Evolutionary conservation across 2,888 invertebrate genomes (phyloP).

Genomic region (Opisthograptis luteolata): DNA sequence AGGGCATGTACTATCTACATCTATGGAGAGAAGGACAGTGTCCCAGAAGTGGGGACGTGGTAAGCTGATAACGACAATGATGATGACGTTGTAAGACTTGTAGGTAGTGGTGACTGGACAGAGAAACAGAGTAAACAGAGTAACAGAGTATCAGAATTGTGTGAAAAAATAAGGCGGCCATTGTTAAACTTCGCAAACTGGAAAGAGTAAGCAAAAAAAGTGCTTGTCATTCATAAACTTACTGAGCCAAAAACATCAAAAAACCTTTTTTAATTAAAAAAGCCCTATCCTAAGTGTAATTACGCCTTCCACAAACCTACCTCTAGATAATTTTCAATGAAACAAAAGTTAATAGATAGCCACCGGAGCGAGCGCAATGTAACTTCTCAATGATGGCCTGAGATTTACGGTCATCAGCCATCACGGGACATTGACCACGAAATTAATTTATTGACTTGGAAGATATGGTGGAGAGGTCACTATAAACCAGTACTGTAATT

Average conservation of each 20-base stretch:
- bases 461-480: conserved; percentile 37
- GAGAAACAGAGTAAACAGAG: too few species aligned
- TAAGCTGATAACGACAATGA: too few species aligned
- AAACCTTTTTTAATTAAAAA: conserved; percentile 19
- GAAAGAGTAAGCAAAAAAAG: neutral
- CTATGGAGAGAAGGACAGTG: too few species aligned
- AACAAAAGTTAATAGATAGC: conserved; percentile 38
- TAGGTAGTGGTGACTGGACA: too few species aligned
- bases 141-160: too few species aligned
- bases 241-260: conserved; percentile 2
- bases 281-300: conserved; percentile 6
- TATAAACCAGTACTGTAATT: conserved; percentile 21
- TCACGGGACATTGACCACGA: conserved; percentile 54
- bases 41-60: too few species aligned
- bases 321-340: conserved; percentile 21
- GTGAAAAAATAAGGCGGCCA: too few species aligned
- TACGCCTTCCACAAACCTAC: conserved; percentile 7
- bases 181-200: too few species aligned
- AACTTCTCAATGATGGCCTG: conserved; percentile 47
- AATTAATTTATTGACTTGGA: conserved; percentile 55
- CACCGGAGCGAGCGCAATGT: conserved; percentile 46
- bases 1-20: too few species aligned
- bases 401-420: conserved; percentile 55
- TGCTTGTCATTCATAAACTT: neutral
- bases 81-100: too few species aligned